Base-by-base conservation (phyloP, 2,113 vertebrate genomes). In the Hippocampus zosterae region DNA sequence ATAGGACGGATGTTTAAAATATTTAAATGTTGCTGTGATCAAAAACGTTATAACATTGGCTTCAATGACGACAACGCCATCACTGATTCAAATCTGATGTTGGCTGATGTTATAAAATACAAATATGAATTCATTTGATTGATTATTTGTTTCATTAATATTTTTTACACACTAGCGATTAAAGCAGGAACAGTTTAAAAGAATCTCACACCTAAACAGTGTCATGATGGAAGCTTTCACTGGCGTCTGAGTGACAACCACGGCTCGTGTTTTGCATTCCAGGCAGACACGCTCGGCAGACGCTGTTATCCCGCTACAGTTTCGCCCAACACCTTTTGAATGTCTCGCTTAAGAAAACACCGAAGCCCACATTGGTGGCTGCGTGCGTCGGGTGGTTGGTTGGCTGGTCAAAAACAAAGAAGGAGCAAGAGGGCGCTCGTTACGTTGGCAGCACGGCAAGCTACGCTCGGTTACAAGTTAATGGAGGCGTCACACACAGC, bases 261-360 rank as follows among this genome's bases (percentile, higher is more conserved):
- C 42, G 73, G 65, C 69, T 68, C 40, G 69, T 92, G 84, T 89
- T 88, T 85, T 91, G 81, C 88, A 88, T 90, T 90, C 83, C 86
- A 74, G 70, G 42, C 65, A 15, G 53, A 69, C 79, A 78, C 46
- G 80, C 88, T 86, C 69, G 72, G 66, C 81, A 60, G 85, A 60
- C 48, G 15, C 74, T 81, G 80, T 37, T 83, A 85, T 88, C 59
- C 77, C n/a, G 75, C 83, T 53, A 57, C 76, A 76, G 83, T 81
- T 82, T 81, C 79, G 76, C 78, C 55, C 52, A 71, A 86, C 56
- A 71, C 74, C 79, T 79, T 29, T 18, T 85, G 82, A 88, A 83
- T 82, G 81, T 75, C 1, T 29, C 3, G 68, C 75, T 70, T 84
- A 81, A 82, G 74, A 82, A 67, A 87, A 87, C 85, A 87, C 81